A percentile compares a stretch with the other conserved stretches of the same genome.
Conservation (phyloP, 2,888 invertebrate genomes). For the Tipula vernalis region DNA sequence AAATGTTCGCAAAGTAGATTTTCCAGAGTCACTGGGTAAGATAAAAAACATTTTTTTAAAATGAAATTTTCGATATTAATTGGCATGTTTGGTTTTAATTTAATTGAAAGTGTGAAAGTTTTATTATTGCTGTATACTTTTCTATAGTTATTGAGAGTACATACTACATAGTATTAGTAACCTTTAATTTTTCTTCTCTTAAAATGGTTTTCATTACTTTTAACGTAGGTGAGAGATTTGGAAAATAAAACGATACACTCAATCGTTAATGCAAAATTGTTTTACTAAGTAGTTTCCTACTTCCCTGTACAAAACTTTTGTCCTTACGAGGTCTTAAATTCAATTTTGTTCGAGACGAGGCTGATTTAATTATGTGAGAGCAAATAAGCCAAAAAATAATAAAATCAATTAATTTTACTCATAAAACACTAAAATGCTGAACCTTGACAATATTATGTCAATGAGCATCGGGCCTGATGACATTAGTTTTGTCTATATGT, state of each 20-base stretch:
- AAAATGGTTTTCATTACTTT: not conserved
- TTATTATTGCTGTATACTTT: not conserved
- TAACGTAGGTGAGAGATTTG: not conserved
- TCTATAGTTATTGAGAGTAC: not conserved
- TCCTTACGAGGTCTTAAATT: not conserved
- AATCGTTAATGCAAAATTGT: not conserved
- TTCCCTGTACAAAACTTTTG: not conserved
- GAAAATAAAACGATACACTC: not conserved
- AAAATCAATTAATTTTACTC: not conserved
- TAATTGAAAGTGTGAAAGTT: not conserved
- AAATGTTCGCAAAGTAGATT: slow-evolving; percentile 8
- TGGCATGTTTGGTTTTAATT: not conserved
- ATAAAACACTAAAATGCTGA: not conserved
- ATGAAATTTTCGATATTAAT: not conserved
- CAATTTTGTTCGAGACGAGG: not conserved
- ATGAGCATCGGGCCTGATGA: not conserved
- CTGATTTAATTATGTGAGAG: not conserved
- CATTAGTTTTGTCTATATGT: not conserved
- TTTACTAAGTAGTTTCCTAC: not conserved
- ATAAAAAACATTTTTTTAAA: not conserved
- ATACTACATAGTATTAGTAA: not conserved
- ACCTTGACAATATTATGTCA: not conserved
- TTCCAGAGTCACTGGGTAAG: not conserved
- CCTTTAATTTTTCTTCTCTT: not conserved
- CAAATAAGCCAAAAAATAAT: not conserved